Evolutionary conservation across 2,888 invertebrate species (phyloP).

Genomic region (Agapostemon virescens): DNA sequence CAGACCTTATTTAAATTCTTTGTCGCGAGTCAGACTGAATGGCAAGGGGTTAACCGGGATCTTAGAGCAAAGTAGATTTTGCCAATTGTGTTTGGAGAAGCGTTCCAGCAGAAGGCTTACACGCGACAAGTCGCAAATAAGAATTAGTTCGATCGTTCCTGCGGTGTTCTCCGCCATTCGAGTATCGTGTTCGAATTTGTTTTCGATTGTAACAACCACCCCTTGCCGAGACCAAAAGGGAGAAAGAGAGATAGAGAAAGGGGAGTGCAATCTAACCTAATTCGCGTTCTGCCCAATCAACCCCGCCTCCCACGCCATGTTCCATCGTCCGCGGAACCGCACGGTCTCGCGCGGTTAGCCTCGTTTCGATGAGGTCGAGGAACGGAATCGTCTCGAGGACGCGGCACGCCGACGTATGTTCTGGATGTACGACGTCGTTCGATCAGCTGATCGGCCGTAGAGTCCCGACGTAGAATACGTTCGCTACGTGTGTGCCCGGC

Average conservation of each 20-base stretch:
- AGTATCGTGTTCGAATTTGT: neutral
- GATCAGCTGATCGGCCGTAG: constrained; percentile 55
- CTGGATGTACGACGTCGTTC: constrained; percentile 36
- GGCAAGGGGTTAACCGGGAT: no score
- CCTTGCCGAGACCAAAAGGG: neutral
- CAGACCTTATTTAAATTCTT: no score
- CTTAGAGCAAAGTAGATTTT: no score
- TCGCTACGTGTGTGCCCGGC: constrained; percentile 37
- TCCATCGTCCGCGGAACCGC: constrained; percentile 54
- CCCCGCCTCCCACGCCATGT: constrained; percentile 62
- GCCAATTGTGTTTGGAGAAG: no score
- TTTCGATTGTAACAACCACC: neutral
- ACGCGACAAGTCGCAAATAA: no score
- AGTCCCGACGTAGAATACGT: constrained; percentile 18
- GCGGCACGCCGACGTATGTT: constrained; percentile 48
- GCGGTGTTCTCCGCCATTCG: no score
- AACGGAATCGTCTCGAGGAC: constrained; percentile 67
- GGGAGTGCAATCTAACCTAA: constrained; percentile 55
- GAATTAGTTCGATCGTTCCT: neutral
- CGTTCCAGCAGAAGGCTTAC: no score
- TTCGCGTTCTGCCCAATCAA: constrained; percentile 49
- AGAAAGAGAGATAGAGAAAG: no score
- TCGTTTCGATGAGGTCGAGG: constrained; percentile 68
- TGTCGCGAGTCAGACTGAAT: no score
- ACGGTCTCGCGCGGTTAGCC: constrained; percentile 63